phyloP scores from a whole-genome alignment of 1,140 invertebrate species.

The Drosophila leontia region DNA sequence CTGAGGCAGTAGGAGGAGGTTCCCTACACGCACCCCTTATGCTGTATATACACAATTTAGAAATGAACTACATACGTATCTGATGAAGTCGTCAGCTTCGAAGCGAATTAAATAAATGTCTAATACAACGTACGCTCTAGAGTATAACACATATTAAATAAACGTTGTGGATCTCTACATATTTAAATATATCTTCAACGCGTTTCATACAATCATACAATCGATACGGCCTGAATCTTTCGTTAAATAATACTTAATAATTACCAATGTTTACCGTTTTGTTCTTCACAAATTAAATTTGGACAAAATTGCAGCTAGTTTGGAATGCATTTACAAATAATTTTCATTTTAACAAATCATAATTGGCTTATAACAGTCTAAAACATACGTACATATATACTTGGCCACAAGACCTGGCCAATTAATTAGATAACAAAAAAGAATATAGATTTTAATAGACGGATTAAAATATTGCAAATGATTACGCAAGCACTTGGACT shows the following conservation, averaged over 20 bases:
- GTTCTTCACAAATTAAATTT: constrained; percentile 70
- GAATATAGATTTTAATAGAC: constrained; percentile 58
- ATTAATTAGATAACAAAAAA: constrained; percentile 40
- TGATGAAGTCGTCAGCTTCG: constrained; percentile 36
- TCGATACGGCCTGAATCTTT: constrained; percentile 32
- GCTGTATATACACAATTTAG: constrained; percentile 65
- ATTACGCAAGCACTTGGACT: constrained; percentile 53
- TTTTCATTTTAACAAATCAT: constrained; percentile 42
- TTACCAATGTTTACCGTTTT: constrained; percentile 44
- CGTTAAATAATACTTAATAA: constrained; percentile 73
- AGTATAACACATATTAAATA: constrained; percentile 56
- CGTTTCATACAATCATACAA: constrained; percentile 32
- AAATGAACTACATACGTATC: constrained; percentile 65
- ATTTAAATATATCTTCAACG: constrained; percentile 43
- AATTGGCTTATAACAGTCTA: constrained; percentile 48
- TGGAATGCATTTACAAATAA: constrained; percentile 78
- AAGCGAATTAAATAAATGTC: constrained; percentile 65
- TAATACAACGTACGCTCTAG: constrained; percentile 57
- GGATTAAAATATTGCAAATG: constrained; percentile 77
- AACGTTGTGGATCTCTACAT: constrained; percentile 40
- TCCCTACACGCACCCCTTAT: constrained; percentile 34
- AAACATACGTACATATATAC: constrained; percentile 45
- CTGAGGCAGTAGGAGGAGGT: constrained; percentile 8
- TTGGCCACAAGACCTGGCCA: constrained; percentile 24
- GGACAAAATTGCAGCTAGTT: constrained; percentile 74